phyloP scores from a whole-genome alignment of 2,113 vertebrate genomes.

The Corynorhinus townsendii region DNA sequence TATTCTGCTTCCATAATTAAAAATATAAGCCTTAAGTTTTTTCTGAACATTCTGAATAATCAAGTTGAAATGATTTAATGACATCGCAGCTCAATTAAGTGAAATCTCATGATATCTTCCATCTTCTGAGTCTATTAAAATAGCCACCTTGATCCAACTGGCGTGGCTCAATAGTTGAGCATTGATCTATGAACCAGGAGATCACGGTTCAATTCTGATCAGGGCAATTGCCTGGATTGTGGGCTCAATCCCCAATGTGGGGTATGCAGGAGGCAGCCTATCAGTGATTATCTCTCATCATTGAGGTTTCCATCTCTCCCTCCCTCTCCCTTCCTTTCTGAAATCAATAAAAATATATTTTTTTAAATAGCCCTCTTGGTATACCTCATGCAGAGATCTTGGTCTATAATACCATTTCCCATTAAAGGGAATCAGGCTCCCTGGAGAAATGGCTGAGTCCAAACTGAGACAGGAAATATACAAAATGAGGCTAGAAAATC shows the following conservation, averaged over 20 bases:
- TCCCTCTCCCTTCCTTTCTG: too few relatives aligned
- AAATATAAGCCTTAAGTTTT: background rate
- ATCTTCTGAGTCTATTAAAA: conserved; percentile 1
- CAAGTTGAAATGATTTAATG: background rate
- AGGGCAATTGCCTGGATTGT: too few relatives aligned
- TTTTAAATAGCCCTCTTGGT: background rate
- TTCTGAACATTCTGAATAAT: conserved; percentile 9
- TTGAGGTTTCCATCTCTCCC: too few relatives aligned
- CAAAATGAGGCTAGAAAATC: background rate
- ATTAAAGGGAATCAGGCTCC: background rate
- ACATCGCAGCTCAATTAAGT: background rate
- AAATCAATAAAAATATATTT: too few relatives aligned
- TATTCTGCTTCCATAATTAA: background rate
- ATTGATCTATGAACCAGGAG: too few relatives aligned
- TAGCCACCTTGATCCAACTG: too few relatives aligned
- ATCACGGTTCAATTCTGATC: too few relatives aligned
- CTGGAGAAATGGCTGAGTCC: background rate
- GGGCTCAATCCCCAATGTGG: too few relatives aligned
- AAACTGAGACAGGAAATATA: background rate
- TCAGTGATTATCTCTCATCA: too few relatives aligned
- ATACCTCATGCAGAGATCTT: background rate
- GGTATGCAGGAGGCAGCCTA: too few relatives aligned
- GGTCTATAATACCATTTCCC: background rate
- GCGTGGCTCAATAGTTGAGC: too few relatives aligned
- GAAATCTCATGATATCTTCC: background rate